These are phyloP conservation scores for Lasiurus cinereus DNA, from an alignment of 2,113 vertebrate genomes.

Conservation along the genomic window DNA sequence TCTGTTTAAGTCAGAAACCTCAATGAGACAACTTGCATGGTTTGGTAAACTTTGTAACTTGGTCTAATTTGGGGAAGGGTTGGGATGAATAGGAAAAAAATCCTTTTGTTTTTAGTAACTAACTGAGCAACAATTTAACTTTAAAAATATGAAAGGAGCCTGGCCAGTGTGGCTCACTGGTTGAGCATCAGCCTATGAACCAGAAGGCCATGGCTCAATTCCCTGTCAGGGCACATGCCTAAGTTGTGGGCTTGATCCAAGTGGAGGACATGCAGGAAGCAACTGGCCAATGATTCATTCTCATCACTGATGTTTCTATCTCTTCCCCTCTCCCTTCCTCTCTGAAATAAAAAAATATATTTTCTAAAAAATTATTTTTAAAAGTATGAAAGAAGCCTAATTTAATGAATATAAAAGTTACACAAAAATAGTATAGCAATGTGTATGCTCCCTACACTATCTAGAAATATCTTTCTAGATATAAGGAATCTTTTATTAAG, in stretches of 20 bases:
- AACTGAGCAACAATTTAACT: conserved; percentile 35
- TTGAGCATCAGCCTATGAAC: too few relatives aligned
- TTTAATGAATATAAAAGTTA: conserved; percentile 19
- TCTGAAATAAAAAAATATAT: too few relatives aligned
- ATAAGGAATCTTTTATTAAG: conserved; percentile 18
- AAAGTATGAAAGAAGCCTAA: too few relatives aligned
- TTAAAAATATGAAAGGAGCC: conserved; percentile 21
- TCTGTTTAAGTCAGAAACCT: conserved; percentile 49
- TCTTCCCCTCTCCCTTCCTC: too few relatives aligned
- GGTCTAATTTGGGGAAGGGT: conserved; percentile 30
- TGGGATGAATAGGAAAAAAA: conserved; percentile 15
- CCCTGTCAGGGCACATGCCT: too few relatives aligned
- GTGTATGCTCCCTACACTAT: not conserved
- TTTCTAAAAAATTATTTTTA: too few relatives aligned
- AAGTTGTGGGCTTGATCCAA: too few relatives aligned
- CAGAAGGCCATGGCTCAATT: too few relatives aligned
- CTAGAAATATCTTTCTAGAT: conserved; percentile 43
- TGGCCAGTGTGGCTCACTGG: too few relatives aligned
- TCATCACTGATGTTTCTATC: too few relatives aligned
- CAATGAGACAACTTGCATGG: not conserved
- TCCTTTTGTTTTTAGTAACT: conserved; percentile 12
- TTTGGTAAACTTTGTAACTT: conserved; percentile 44
- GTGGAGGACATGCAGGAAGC: too few relatives aligned
- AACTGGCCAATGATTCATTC: too few relatives aligned
- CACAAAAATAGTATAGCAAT: not conserved